A percentile compares a stretch with the other conserved stretches of the same genome.
Conservation (phyloP, 2,113 vertebrate genomes). For the Oncorhynchus nerka region DNA sequence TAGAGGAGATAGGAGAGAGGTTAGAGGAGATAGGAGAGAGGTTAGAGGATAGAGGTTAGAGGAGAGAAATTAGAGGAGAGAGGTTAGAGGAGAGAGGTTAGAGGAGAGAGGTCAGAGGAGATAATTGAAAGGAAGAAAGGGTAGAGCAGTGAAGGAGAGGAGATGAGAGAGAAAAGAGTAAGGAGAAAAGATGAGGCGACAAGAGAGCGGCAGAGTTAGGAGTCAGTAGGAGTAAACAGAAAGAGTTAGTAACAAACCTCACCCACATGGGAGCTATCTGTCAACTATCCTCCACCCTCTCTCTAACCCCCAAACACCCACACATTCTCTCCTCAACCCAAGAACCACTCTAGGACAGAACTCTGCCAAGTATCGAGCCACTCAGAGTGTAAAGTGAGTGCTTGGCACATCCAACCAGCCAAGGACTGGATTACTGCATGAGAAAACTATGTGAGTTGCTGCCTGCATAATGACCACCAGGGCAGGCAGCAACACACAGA, state of each 20-base stretch:
- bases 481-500: not conserved
- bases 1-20: too few species aligned
- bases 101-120: too few species aligned
- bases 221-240: not conserved
- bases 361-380: slow-evolving; percentile 15
- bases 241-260: not conserved
- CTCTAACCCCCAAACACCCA: not conserved
- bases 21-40: too few species aligned
- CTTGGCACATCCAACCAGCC: slow-evolving; percentile 9
- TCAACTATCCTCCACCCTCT: slow-evolving; percentile 5
- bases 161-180: not conserved
- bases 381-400: slow-evolving; percentile 8
- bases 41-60: too few species aligned
- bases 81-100: too few species aligned
- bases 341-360: not conserved
- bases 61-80: too few species aligned
- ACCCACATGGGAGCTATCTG: too few species aligned
- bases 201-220: not conserved
- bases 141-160: not conserved
- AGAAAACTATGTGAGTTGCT: slow-evolving; percentile 20
- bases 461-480: not conserved
- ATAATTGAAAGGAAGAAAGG: not conserved
- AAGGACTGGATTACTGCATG: slow-evolving; percentile 28
- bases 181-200: not conserved
- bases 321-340: not conserved